Base-by-base conservation (phyloP, 1,140 invertebrate species). In the Dreissena rostriformis region DNA sequence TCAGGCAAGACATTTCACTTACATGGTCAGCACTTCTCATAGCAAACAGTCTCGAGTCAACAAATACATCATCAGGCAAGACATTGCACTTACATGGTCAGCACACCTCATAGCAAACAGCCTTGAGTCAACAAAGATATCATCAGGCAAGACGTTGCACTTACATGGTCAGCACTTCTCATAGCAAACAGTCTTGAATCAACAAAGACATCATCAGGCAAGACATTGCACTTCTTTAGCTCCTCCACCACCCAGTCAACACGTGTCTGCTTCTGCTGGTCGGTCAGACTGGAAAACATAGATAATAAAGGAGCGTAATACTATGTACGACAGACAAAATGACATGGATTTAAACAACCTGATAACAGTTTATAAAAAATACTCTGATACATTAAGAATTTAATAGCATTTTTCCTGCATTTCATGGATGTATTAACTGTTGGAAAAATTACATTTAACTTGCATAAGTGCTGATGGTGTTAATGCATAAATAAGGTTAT, bases 21-120 rank as follows among this genome's bases (percentile, higher is more conserved):
- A 93, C 92, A 83, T 93, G 92, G 80, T 93, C 92, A 82, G 92
- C 90, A 89, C 91, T 92, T 70, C 92, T 87, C 88, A 92, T 91
- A 29, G 72, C 88, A 89, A n/a, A n/a, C n/a, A n/a, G 91, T 92
- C 92, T 66, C n/a, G 88, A 80, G 71, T 93, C 92, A 24, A 93
- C 86, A 52, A 70, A 80, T 10, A 91, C 88, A 86, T 93, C 92
- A 70, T 85, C 73, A 39, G 5, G n/a, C 29, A 19, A 52, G 39
- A 28, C 22, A 86, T 77, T 82, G n/a, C n/a, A n/a, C n/a, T 77
- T 82, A 93, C 92, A 83, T 93, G 92, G 80, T 93, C 92, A 82
- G 92, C 90, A 89, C 91, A 92, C 67, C 92, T 87, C 88, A 92
- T 91, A 29, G 91, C 92, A 89, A 93, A 93, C 78, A 93, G 91